Conservation (phyloP, 2,888 invertebrate species). For the Cordilura impudica region DNA sequence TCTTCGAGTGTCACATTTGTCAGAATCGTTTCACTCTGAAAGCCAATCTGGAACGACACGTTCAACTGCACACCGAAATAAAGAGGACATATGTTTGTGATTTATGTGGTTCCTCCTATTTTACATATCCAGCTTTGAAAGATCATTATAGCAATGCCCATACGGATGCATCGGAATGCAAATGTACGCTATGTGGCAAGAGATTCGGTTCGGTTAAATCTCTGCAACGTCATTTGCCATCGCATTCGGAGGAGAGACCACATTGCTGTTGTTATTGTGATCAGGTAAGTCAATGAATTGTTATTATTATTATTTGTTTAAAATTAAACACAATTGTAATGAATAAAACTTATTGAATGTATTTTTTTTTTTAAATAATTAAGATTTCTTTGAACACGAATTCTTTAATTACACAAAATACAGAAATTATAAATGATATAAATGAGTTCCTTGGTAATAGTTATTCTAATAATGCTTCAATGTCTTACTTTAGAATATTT, state of each 20-base stretch:
- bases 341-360: no score
- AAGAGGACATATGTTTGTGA: conserved; percentile 78
- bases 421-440: no score
- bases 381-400: no score
- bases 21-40: conserved; percentile 77
- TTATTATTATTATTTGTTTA: no score
- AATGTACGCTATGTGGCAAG: conserved; percentile 77
- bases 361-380: no score
- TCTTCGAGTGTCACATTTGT: conserved; percentile 78
- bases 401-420: no score
- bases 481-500: no score
- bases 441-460: no score
- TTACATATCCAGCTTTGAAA: conserved; percentile 77
- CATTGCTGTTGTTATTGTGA: conserved; percentile 77
- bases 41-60: conserved; percentile 77
- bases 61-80: conserved; percentile 77
- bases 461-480: no score
- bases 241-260: conserved; percentile 77
- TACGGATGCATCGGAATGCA: conserved; percentile 76
- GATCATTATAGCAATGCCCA: conserved; percentile 77
- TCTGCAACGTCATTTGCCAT: conserved; percentile 76
- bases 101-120: conserved; percentile 77
- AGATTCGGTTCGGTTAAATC: conserved; percentile 76
- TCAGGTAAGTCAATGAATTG: conserved; percentile 72
- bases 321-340: no score